Evolutionary conservation across 2,797 vertebrate genomes (phyloP).

Genomic region (Austrolebias charrua): DNA sequence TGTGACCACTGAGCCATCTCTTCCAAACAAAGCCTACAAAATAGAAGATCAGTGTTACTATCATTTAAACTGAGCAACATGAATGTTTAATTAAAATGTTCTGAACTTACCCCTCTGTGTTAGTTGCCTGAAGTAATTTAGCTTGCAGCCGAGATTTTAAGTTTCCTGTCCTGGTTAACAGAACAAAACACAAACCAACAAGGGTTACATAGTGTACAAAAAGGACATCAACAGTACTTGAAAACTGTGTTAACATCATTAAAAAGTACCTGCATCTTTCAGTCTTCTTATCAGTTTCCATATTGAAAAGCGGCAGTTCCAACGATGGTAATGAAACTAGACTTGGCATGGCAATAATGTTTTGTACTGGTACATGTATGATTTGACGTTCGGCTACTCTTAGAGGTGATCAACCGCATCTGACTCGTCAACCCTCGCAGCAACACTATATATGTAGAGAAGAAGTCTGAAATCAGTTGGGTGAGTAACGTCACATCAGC

Average conservation of each 20-base stretch:
- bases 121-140: conserved; percentile 32
- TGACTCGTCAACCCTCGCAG: conserved; percentile 8
- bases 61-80: background rate
- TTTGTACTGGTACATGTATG: background rate
- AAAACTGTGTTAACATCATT: background rate
- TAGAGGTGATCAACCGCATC: conserved; percentile 6
- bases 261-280: conserved; percentile 57
- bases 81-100: conserved; percentile 8
- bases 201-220: conserved; percentile 23
- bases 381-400: conserved; percentile 8
- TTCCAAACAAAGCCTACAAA: conserved; percentile 78
- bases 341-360: conserved; percentile 62
- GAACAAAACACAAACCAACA: conserved; percentile 16
- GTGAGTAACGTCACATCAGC: conserved; percentile 50
- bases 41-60: conserved; percentile 6
- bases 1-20: conserved; percentile 85
- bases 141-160: conserved; percentile 54
- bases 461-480: conserved; percentile 13
- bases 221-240: background rate
- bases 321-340: conserved; percentile 38
- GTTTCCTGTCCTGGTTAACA: conserved; percentile 44
- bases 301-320: conserved; percentile 56
- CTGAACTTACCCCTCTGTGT: conserved; percentile 54
- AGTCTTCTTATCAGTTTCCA: conserved; percentile 66
- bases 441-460: conserved; percentile 14